Conservation (phyloP, 2,888 invertebrate species). For the Oscheius onirici region DNA sequence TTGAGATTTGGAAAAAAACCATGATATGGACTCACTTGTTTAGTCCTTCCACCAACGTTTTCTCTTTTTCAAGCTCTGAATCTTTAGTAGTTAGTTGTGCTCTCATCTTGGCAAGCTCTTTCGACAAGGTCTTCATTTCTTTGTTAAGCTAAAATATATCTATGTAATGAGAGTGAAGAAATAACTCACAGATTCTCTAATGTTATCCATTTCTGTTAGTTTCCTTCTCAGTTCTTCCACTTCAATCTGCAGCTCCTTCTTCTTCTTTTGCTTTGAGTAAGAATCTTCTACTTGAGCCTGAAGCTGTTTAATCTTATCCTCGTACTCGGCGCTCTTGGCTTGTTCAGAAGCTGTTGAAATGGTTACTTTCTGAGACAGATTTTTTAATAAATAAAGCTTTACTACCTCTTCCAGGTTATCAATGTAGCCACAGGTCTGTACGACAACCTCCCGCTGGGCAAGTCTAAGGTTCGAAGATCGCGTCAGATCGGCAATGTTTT, state of each 20-base stretch:
- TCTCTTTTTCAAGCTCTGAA: conserved; percentile 44
- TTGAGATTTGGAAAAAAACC: background rate
- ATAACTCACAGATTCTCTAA: conserved; percentile 18
- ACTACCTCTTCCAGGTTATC: conserved; percentile 26
- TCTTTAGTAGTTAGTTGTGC: conserved; percentile 50
- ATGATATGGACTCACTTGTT: conserved; percentile 33
- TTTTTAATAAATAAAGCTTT: background rate
- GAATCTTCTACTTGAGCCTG: conserved; percentile 27
- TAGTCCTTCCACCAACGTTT: conserved; percentile 45
- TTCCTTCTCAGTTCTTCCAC: conserved; percentile 36
- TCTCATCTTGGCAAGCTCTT: conserved; percentile 50
- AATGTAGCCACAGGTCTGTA: conserved; percentile 27
- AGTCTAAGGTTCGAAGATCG: conserved; percentile 16
- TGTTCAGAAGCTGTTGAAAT: background rate
- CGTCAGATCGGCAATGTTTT: conserved; percentile 36
- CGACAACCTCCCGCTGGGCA: conserved; percentile 26
- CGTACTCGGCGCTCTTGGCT: conserved; percentile 23
- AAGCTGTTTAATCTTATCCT: conserved; percentile 26
- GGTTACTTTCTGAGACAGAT: conserved; percentile 19
- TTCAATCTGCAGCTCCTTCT: conserved; percentile 36
- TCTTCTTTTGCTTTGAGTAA: conserved; percentile 33
- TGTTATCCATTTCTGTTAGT: conserved; percentile 32
- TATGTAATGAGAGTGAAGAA: background rate
- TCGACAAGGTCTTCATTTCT: conserved; percentile 48
- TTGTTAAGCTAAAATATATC: conserved; percentile 42